phyloP scores from a whole-genome alignment of 2,113 vertebrate genomes.

The Sebastes fasciatus region DNA sequence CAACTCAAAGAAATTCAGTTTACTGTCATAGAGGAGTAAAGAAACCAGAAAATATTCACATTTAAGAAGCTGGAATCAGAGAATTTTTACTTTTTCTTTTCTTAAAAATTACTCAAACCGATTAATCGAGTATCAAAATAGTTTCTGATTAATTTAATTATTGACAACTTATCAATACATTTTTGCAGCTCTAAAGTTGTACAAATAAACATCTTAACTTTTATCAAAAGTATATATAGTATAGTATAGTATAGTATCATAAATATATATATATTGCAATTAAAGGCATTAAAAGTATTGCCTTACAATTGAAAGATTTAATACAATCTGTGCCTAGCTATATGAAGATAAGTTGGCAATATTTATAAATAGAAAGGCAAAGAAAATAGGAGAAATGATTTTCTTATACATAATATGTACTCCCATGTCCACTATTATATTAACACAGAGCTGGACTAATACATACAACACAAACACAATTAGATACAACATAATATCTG shows the following conservation, averaged over 20 bases:
- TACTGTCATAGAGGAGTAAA: too few species aligned
- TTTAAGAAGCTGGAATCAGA: too few species aligned
- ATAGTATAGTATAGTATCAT: too few species aligned
- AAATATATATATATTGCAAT: background rate
- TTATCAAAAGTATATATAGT: background rate
- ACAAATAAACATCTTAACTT: background rate
- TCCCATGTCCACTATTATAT: background rate
- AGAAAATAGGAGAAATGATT: background rate
- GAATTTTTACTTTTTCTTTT: too few species aligned
- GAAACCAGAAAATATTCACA: too few species aligned
- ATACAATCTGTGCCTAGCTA: background rate
- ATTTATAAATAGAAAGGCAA: background rate
- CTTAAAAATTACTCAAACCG: too few species aligned
- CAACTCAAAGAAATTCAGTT: too few species aligned
- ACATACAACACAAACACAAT: slow-evolving; percentile 4
- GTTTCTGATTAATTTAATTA: too few species aligned
- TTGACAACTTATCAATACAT: too few species aligned
- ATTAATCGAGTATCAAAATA: too few species aligned
- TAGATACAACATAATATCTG: background rate
- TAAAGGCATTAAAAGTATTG: background rate
- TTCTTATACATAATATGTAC: background rate
- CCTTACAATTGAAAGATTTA: background rate
- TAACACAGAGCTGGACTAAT: slow-evolving; percentile 2
- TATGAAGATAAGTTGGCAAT: background rate
- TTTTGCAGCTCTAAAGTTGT: background rate